Evolutionary conservation across 2,888 invertebrate genomes (phyloP).

Genomic region (Eupithecia subfuscata): DNA sequence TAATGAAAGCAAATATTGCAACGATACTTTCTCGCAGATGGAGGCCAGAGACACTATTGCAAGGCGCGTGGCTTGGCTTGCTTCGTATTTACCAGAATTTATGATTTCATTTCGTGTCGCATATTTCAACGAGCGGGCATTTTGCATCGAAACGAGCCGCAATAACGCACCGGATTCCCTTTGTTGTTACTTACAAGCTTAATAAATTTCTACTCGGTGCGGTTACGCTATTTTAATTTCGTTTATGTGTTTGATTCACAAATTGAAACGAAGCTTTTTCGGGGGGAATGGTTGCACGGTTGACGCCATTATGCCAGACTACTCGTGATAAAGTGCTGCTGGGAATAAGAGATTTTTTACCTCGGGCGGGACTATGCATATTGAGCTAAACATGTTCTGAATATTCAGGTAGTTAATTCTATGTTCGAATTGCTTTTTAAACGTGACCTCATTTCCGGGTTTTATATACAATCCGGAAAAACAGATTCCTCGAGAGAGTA

Average conservation of each 20-base stretch:
- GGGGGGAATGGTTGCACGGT: slow-evolving; percentile 21
- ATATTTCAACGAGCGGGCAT: slow-evolving; percentile 73
- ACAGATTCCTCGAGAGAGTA: not conserved
- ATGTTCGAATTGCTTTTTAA: not conserved
- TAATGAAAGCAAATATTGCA: slow-evolving; percentile 49
- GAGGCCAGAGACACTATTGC: slow-evolving; percentile 48
- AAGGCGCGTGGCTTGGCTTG: slow-evolving; percentile 56
- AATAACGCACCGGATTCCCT: slow-evolving; percentile 65
- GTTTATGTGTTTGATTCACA: slow-evolving; percentile 41
- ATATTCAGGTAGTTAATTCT: slow-evolving; percentile 4
- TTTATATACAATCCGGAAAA: not conserved
- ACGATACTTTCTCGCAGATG: slow-evolving; percentile 46
- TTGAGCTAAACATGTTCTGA: slow-evolving; percentile 12
- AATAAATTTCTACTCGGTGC: slow-evolving; percentile 52
- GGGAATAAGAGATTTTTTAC: slow-evolving; percentile 18
- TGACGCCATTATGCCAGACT: slow-evolving; percentile 27
- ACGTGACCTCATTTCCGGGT: not conserved
- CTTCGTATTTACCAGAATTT: slow-evolving; percentile 72
- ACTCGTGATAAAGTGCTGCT: slow-evolving; percentile 17
- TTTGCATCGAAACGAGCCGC: slow-evolving; percentile 71
- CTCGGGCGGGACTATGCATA: slow-evolving; percentile 9
- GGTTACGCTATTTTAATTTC: slow-evolving; percentile 49
- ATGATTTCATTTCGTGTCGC: slow-evolving; percentile 80
- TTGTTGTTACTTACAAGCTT: slow-evolving; percentile 60
- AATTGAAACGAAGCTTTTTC: slow-evolving; percentile 36